These are phyloP conservation scores for Catostylus mosaicus DNA, from an alignment of 30 jellyfish, hydroid and myxozoan genomes.

Conservation along the genomic window DNA sequence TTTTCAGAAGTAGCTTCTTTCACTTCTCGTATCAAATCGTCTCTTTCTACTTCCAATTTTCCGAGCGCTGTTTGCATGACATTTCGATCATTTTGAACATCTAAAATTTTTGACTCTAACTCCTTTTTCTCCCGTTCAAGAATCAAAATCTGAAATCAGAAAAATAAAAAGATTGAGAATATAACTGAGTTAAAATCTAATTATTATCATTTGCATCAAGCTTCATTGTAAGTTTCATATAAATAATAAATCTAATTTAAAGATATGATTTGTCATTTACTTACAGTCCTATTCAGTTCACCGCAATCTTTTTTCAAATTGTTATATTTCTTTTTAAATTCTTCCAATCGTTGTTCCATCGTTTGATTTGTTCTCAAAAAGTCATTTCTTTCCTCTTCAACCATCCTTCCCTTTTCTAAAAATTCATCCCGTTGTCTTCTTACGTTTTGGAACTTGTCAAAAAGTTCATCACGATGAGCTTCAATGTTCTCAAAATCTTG, in stretches of 20 bases:
- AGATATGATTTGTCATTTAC: no score
- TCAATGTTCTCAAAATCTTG: conserved; percentile 96
- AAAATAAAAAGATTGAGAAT: background rate
- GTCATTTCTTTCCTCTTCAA: conserved; percentile 90
- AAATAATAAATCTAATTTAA: background rate
- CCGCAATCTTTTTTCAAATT: conserved; percentile 59
- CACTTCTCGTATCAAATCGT: conserved; percentile 77
- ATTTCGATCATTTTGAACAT: conserved; percentile 74
- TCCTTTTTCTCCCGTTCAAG: conserved; percentile 95
- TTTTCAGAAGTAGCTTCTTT: conserved; percentile 82
- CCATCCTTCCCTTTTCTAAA: conserved; percentile 88
- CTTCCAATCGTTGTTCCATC: conserved; percentile 90
- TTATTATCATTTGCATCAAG: background rate
- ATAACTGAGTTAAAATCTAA: background rate
- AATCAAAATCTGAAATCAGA: conserved; percentile 60
- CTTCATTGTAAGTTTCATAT: background rate
- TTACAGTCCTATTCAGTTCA: conserved; percentile 82
- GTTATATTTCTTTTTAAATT: conserved; percentile 62
- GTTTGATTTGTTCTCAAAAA: conserved; percentile 87
- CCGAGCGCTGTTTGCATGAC: conserved; percentile 67
- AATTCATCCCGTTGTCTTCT: conserved; percentile 90
- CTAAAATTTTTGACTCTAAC: conserved; percentile 66
- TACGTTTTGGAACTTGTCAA: conserved; percentile 67
- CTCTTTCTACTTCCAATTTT: conserved; percentile 87
- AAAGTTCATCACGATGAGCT: conserved; percentile 94